Evolutionary conservation across 2,797 vertebrate species (phyloP), one percentile per base, ranked within the genome.

Genomic region (Propithecus deckenii): DNA sequence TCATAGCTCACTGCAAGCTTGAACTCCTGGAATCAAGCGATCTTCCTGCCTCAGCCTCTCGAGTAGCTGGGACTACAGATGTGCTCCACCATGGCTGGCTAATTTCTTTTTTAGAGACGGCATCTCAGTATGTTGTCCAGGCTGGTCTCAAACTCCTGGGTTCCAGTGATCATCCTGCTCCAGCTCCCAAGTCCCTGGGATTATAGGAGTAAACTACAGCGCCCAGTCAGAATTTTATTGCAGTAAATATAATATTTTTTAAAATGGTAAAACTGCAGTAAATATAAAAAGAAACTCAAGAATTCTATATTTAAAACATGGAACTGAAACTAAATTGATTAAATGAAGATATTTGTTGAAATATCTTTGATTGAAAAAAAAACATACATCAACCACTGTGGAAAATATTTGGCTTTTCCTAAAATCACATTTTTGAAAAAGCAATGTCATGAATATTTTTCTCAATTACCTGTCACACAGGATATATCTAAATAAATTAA

Each of bases 381-480:
- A 30, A 71, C 59, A 79, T 7, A n/a, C 80, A 87, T 94, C 14
- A 65, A 35, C 3, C 30, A 76, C 18, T 75, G 57, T 35, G 20
- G 55, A 63, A 90, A 95, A 32, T 61, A 87, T n/a, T 92, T 79
- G 71, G 25, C 7, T 95, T 96, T 87, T 69, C 57, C 63, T 84
- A 89, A 97, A 89, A 91, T 80, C 38, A 63, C 20, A 81, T 72
- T 97, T 91, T 57, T 52, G 72, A 79, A 80, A 95, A 94, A 92
- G 35, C 35, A 94, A 76, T 17, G 18, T n/a, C 35, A 86, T 59
- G 22, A 69, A 38, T 88, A 88, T 84, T 95, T 86, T 88, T 90
- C 41, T 94, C 75, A 94, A 75, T n/a, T 92, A 86, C 11, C 52
- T 87, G 35, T 78, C 80, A 94, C 48, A 86, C n/a, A 85, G 25